A percentile compares a stretch with the other conserved stretches of the same genome.
Conservation (phyloP, 2,888 invertebrate species). For the Thecophora atra region DNA sequence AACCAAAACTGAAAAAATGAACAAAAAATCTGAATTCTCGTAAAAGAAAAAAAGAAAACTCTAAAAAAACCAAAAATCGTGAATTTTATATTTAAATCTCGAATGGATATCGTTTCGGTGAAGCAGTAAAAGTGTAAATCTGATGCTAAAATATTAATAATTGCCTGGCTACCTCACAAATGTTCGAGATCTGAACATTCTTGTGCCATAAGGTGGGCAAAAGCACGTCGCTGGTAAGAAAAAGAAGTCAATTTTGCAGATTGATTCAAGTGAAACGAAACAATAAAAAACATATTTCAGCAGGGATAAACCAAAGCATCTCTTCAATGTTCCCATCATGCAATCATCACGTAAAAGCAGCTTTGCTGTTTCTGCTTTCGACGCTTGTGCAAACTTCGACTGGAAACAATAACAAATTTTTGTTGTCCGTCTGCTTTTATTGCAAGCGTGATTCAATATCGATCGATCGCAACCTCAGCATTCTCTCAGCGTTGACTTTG, state of each 20-base stretch:
- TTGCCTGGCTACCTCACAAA: not conserved
- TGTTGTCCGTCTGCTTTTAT: not conserved
- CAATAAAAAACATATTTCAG: not conserved
- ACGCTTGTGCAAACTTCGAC: not conserved
- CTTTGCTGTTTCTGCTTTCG: not conserved
- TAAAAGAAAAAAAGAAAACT: too few species aligned
- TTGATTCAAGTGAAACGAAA: not conserved
- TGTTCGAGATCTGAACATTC: not conserved
- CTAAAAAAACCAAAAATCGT: not conserved
- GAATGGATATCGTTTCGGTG: not conserved
- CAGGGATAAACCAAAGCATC: not conserved
- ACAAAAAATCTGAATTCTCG: not conserved
- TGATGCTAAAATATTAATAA: not conserved
- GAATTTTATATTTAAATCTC: not conserved
- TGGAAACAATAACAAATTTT: not conserved
- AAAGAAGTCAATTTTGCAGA: not conserved
- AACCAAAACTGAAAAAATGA: too few species aligned
- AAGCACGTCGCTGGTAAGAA: not conserved
- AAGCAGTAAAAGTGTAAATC: conserved; percentile 2
- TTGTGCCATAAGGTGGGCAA: not conserved
- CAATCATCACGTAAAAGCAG: conserved; percentile 4
- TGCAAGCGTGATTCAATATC: conserved; percentile 24
- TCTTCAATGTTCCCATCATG: conserved; percentile 18
- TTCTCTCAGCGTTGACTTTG: not conserved
- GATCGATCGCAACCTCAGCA: not conserved